Conservation (phyloP, 2,797 vertebrate genomes). For the Distichodus sexfasciatus region DNA sequence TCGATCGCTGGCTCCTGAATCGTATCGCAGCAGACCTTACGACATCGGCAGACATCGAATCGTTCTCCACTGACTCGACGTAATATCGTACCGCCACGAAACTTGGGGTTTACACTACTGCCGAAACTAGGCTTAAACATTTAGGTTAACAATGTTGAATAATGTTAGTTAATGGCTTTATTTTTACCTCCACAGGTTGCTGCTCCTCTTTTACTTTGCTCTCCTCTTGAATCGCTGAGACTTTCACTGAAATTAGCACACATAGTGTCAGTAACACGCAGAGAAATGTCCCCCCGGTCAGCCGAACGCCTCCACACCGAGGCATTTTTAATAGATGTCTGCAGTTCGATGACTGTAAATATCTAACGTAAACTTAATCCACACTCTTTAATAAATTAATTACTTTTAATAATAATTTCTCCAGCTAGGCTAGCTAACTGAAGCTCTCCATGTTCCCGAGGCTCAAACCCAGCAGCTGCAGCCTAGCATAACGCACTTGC, state of each 20-base stretch:
- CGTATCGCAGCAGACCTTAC: no score
- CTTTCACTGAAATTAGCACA: constrained; percentile 60
- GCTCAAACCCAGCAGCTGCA: not conserved
- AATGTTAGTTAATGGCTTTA: not conserved
- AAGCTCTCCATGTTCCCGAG: not conserved
- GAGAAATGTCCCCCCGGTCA: constrained; percentile 48
- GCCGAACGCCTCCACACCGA: constrained; percentile 48
- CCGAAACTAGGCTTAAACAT: no score
- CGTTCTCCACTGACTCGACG: no score
- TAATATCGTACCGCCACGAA: no score
- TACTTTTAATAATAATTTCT: not conserved
- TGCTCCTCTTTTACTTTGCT: constrained; percentile 59
- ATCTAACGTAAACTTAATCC: not conserved
- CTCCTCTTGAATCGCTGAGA: constrained; percentile 68
- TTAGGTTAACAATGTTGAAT: no score
- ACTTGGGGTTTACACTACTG: no score
- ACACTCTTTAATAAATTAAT: not conserved
- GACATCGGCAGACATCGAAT: no score
- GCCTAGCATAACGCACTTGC: not conserved
- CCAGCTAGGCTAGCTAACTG: not conserved
- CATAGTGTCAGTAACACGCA: constrained; percentile 51
- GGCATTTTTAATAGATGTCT: constrained; percentile 57
- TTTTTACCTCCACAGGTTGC: constrained; percentile 62
- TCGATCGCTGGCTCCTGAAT: no score
- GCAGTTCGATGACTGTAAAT: not conserved